Evolutionary conservation across 2,113 vertebrate species (phyloP).

Genomic region (Podocnemis expansa): DNA sequence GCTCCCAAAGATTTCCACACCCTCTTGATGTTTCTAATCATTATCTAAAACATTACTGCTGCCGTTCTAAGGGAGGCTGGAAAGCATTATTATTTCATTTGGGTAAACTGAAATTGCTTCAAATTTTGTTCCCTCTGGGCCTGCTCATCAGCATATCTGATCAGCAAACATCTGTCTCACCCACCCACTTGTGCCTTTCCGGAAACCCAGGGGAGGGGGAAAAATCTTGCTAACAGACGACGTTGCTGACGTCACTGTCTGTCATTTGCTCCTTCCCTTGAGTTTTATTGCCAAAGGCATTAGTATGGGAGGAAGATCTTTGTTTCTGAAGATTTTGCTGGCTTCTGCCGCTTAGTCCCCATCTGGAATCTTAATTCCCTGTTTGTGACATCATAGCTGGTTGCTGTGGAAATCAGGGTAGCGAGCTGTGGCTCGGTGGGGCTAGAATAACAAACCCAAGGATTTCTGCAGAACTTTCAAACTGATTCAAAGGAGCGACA

Average conservation of each 20-base stretch:
- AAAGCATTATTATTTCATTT: conserved; percentile 68
- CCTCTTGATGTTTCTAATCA: conserved; percentile 58
- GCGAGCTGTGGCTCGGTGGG: not conserved
- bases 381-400: not conserved
- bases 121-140: conserved; percentile 15
- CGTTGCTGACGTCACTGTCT: conserved; percentile 18
- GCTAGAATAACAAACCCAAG: not conserved
- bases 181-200: conserved; percentile 24
- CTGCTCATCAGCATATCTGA: conserved; percentile 62
- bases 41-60: conserved; percentile 34
- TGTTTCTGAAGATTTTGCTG: conserved; percentile 36
- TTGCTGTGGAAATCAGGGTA: not conserved
- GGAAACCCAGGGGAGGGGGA: conserved; percentile 34
- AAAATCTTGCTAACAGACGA: not conserved
- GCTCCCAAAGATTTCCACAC: conserved; percentile 18
- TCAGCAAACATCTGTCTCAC: conserved; percentile 64
- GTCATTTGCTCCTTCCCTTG: conserved; percentile 21
- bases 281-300: conserved; percentile 64
- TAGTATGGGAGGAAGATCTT: conserved; percentile 59
- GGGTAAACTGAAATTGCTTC: conserved; percentile 57
- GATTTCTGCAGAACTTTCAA: not conserved
- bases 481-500: not conserved
- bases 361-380: conserved; percentile 35
- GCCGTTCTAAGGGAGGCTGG: conserved; percentile 51
- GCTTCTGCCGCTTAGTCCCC: not conserved